phyloP scores from a whole-genome alignment of 2,888 invertebrate genomes.

The Agrochola macilenta region DNA sequence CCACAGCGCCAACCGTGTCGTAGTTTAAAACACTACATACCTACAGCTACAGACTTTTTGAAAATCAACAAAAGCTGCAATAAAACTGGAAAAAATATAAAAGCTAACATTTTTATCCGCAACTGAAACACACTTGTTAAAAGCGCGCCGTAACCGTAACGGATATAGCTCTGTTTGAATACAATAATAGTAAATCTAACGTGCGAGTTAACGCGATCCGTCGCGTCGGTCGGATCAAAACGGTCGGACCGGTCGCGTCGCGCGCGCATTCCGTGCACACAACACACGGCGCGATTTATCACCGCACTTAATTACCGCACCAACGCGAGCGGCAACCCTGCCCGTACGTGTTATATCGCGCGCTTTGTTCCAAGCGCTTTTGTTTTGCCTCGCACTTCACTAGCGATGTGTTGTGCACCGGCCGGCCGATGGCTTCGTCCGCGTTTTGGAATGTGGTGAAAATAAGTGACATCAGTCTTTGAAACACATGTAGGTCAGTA shows the following conservation, averaged over 20 bases:
- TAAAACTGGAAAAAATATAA: constrained; percentile 13
- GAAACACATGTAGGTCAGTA: constrained; percentile 56
- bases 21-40: background rate
- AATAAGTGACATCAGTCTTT: constrained; percentile 62
- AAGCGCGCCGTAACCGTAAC: constrained; percentile 19
- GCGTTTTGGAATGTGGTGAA: constrained; percentile 37
- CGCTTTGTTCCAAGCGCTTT: constrained; percentile 49
- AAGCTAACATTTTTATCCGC: constrained; percentile 23
- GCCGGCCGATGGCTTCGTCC: constrained; percentile 30
- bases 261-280: constrained; percentile 14
- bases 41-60: background rate
- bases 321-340: constrained; percentile 18
- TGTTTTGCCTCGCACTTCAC: constrained; percentile 52
- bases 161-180: constrained; percentile 43
- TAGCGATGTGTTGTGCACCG: constrained; percentile 47
- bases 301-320: constrained; percentile 68
- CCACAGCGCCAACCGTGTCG: no score
- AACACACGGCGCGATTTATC: constrained; percentile 66
- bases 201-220: constrained; percentile 14
- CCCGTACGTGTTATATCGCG: constrained; percentile 41
- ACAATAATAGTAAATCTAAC: constrained; percentile 58
- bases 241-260: background rate
- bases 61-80: constrained; percentile 17
- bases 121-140: constrained; percentile 44
- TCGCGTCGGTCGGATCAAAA: background rate